Percentiles rank a stretch among this genome's conserved stretches.
These are phyloP conservation scores for Nothobranchius furzeri DNA, from an alignment of 2,113 vertebrate genomes.

Conservation along the genomic window DNA sequence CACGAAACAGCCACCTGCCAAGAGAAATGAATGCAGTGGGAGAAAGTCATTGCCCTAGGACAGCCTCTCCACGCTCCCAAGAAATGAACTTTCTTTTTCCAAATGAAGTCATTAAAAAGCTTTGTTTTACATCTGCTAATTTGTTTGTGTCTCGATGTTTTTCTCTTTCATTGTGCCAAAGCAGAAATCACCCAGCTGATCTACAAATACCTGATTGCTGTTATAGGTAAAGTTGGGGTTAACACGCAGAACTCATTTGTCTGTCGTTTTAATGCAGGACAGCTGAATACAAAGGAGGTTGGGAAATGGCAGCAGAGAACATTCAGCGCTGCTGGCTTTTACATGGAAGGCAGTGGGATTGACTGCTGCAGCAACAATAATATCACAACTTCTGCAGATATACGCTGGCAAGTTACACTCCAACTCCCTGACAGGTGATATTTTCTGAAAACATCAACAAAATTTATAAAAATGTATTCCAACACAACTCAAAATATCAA, in stretches of 20 bases:
- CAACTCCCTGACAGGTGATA: not conserved
- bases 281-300: conserved; percentile 4
- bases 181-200: not conserved
- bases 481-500: not conserved
- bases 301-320: not conserved
- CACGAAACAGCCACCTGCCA: conserved; percentile 39
- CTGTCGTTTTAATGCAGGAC: conserved; percentile 25
- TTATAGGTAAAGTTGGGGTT: conserved; percentile 15
- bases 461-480: not conserved
- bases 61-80: conserved; percentile 31
- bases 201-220: not conserved
- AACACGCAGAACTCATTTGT: conserved; percentile 5
- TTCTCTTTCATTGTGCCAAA: not conserved
- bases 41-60: conserved; percentile 53
- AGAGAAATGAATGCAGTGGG: conserved; percentile 52
- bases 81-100: conserved; percentile 34
- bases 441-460: not conserved
- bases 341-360: not conserved
- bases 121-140: conserved; percentile 32
- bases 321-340: conserved; percentile 13
- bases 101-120: conserved; percentile 44
- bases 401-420: conserved; percentile 1
- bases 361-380: conserved; percentile 3
- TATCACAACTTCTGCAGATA: conserved; percentile 1
- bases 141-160: conserved; percentile 11